Evolutionary conservation across 2,797 vertebrate genomes (phyloP), one percentile per base, ranked within the genome.

Genomic region (Tarsius wallacei): DNA sequence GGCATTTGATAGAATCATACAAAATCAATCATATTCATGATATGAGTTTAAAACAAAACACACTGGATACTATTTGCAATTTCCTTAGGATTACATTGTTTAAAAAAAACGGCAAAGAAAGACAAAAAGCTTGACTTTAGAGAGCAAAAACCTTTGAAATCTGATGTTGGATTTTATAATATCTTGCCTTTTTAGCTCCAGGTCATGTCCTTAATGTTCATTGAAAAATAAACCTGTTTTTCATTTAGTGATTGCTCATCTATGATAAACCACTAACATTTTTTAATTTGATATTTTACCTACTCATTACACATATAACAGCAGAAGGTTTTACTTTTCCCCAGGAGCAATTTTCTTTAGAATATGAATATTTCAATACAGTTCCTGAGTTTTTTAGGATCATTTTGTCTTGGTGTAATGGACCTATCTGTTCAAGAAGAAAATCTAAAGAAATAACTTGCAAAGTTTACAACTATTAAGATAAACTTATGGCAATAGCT

Each of bases 261-360:
- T 98, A 97, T 98, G 98, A 98, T 97, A 98, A 98, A 98, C 90
- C 95, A 85, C 87, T 96, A 98, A 91, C 90, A 96, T 97, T 98
- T 98, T 98, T 98, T 97, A 98, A 98, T 98, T 98, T 98, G 97
- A 97, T 98, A 97, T 84, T 98, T 98, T 98, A 98, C 96, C 96
- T 98, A 98, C 91, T 98, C 93, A 98, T 98, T 98, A 98, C 95
- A 97, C 94, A 96, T 97, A 97, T 95, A 97, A 96, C 47, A 94
- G 93, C 51, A 97, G 97, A 98, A 98, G 93, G 94, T 98, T 98
- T 98, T 94, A 86, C 96, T 97, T 96, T 98, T 98, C 86, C 95
- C 87, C 91, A 95, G 95, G 80, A 98, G 82, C 90, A 92, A 88
- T 98, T 98, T 98, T 97, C 93, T 98, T 93, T 86, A 85, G 94